Evolutionary conservation across 1,140 invertebrate species (phyloP), one percentile per base, ranked within the genome.

Genomic region (Drosophila navojoa): DNA sequence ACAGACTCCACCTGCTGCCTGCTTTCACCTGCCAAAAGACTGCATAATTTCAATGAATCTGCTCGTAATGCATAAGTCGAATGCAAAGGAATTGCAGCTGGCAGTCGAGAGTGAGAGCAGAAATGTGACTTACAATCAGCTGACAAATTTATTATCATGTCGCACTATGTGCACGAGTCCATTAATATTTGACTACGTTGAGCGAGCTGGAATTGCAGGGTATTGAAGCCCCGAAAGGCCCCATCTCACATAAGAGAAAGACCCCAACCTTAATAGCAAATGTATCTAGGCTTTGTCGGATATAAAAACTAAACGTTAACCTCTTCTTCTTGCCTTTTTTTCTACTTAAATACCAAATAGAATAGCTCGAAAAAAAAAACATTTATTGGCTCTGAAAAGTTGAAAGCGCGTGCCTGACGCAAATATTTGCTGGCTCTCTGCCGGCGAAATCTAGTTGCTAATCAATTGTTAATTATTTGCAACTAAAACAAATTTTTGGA

Each of bases 381-480:
- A 15, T 15, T 27, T 25, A 22, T 27, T 50, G 4, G 22, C 19
- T 50, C 27, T 22, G n/a, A 42, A 22, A 57, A 27, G 38, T 27
- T 27, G 9, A 10, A 9, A 38, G 16, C 53, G 5, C 44, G n/a
- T 15, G 19, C 10, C 16, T 10, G 19, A 11, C 15, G 11, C 35
- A 52, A 55, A 47, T 10, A 35, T 52, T 52, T 49, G 6, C 10
- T n/a, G 32, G 32, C 6, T 9, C 32, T 5, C 32, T 3, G n/a
- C n/a, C 7, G 15, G 11, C 11, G 54, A 19, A 7, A 42, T 72
- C n/a, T 62, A 69, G 45, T 52, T 54, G 29, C 7, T 42, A 35
- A 67, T 60, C 50, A 60, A 32, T 60, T 66, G 52, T 54, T 73
- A 73, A 73, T 73, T 68, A 25, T n/a, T 42, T 15, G 42, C 9